A percentile compares a stretch with the other conserved stretches of the same genome.
Evolutionary conservation across 2,888 invertebrate species (phyloP).

Genomic region (Camponotus fellah): DNA sequence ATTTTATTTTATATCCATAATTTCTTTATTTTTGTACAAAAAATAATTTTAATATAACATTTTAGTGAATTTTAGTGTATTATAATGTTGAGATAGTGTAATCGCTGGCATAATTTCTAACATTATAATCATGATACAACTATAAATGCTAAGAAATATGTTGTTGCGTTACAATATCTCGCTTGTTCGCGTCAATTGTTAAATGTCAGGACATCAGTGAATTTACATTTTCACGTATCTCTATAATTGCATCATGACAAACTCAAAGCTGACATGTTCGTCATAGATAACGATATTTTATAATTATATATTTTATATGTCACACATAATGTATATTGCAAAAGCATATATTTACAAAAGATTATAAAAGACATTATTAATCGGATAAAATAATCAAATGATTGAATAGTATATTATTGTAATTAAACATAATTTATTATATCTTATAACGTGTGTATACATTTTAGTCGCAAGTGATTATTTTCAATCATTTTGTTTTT

Average conservation of each 20-base stretch:
- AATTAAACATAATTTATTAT: background rate
- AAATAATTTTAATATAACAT: background rate
- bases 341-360: background rate
- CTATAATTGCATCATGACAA: background rate
- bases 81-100: background rate
- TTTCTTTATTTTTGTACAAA: background rate
- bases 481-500: background rate
- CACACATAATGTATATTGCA: background rate
- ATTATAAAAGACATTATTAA: background rate
- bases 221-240: constrained; percentile 9
- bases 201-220: background rate
- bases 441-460: background rate
- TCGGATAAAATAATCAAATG: background rate
- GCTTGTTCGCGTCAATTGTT: constrained; percentile 3
- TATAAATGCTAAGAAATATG: background rate
- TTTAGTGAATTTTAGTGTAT: background rate
- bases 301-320: background rate
- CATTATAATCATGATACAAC: background rate
- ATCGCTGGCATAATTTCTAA: background rate
- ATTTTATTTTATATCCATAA: background rate
- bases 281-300: constrained; percentile 12
- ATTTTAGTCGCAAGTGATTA: background rate
- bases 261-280: background rate
- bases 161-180: background rate
- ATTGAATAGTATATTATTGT: background rate